Base-by-base conservation (phyloP, 1,140 invertebrate genomes). In the Drosophila paulistorum region DNA sequence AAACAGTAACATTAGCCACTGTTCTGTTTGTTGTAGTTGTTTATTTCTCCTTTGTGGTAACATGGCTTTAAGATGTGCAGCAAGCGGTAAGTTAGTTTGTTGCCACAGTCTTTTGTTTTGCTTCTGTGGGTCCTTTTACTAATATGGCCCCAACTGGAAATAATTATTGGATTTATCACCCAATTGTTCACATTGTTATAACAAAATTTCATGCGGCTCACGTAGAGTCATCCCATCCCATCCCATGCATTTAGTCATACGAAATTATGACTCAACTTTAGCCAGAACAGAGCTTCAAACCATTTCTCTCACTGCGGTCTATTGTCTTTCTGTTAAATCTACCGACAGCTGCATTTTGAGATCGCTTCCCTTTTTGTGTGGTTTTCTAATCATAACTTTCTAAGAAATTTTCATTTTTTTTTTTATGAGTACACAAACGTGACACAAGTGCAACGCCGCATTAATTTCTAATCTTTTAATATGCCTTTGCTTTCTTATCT, bases 401-500 rank as follows among this genome's bases (percentile, higher is more conserved):
- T 87, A 79, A 68, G 67, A 79, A 80, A 68, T 23, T 51, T 51
- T 51, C 17, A 17, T n/a, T 23, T 23, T 48, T 45, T 2, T 30
- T 7, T 86, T 65, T 86, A 80, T n/a, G 77, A 86, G 76, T 79
- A 70, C 76, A 41, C 65, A 77, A 74, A 86, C 83, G 83, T 86
- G 82, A 87, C 75, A 78, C 58, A 65, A 81, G 74, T 73, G 71
- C 63, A 65, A 65, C 26, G 48, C 59, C 48, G 35, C 69, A 72
- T 57, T 65, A 68, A 68, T 86, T 83, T 86, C 76, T 83, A 86
- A 89, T 83, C 83, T 86, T 65, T 79, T 83, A 83, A 87, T 87
- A 83, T 87, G 79, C 55, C 71, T 63, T 66, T 76, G 30, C 42
- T 72, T 68, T 73, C 9, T 68, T 35, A 54, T 75, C 72, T 68